Base-by-base conservation (phyloP, 2,888 invertebrate species). In the Trachelus tabidus region DNA sequence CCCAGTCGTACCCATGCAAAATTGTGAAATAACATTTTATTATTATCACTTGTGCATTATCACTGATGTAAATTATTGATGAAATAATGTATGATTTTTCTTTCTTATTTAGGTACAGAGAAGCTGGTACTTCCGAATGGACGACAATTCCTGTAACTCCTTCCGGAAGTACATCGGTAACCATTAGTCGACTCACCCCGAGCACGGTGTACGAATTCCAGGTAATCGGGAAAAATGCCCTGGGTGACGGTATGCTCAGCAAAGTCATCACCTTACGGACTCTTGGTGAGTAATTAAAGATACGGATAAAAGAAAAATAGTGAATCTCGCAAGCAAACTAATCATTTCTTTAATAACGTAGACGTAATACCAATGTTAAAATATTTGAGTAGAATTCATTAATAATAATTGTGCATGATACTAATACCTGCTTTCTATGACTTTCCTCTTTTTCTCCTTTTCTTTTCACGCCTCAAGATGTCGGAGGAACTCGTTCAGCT, bases 161-260 rank as follows among this genome's bases (percentile, higher is more conserved):
- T 3, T 96, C 97, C 77, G 98, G 98, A 83, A 96, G 97, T 89
- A 98, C 98, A 23, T 93, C 93, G 84, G 91, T 92, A 77, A 98
- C 98, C 86, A 97, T 99, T 92, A 97, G 97, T 92, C 95, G 96
- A 82, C 94, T 99, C 81, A 95, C 96, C 85, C 97, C 98, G 12
- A 97, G 97, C 83, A 98, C 97, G 69, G 95, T 96, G 79, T 98
- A 99, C 92, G 98, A 99, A 92, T 98, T 99, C 92, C 97, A 98
- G 93, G 97, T 99, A 79, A 95, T 98, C 87, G 98, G 98, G 79
- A 97, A 98, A 91, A 99, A 99, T 92, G 95, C 97, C 23, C 94
- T 98, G 78, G 98, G 99, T 82, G 97, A 98, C 90, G 98, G 98
- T 82, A 97, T 98, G 96, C 97, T 97, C 94, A 98, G 98, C 93